Base-by-base conservation (phyloP, 2,113 vertebrate species). In the Phyllostomus hastatus region DNA sequence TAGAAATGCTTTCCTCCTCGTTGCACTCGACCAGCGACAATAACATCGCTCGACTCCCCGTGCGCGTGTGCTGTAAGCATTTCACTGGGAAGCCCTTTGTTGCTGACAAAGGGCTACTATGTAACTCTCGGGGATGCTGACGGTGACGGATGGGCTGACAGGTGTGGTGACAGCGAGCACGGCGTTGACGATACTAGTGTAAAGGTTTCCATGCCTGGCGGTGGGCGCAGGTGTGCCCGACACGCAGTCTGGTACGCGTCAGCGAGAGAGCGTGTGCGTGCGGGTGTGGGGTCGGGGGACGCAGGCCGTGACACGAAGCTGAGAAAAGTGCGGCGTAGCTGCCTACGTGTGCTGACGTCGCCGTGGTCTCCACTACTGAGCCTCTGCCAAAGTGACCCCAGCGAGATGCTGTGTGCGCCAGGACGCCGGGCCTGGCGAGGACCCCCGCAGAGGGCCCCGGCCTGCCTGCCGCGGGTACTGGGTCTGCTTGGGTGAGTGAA, bases 271-370 rank as follows among this genome's bases (percentile, higher is more conserved):
- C 24, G 57, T 16, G 57, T 7, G 24, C 4, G 9, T 6, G 31
- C 1, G 19, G 7, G 20, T 7, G 2, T 35, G n/a, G 4, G 24
- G 10, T 12, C 2, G 31, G 12, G 9, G 28, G 10, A 15, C 4
- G 24, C 3, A 15, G 28, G 3, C 1, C 22, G 24, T 8, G 7
- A 61, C 59, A 3, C 0, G 2, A 70, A 88, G 10, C 5, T 6
- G 16, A 61, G 10, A 10, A 5, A 35, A 17, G 19, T 8, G 78
- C 72, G 67, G 24, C 20, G 2, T 4, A 15, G 28, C 50, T 66
- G 11, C 5, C 19, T 4, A 31, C 5, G 38, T 19, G 19, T 4
- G 10, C 33, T 16, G 19, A 35, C 3, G 4, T 46, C 33, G 7
- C 31, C 6, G 0, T 35, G 33, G 24, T 41, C 35, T 38, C n/a